Evolutionary conservation across 2,797 vertebrate species (phyloP).

Genomic region (Chromobotia macracanthus): DNA sequence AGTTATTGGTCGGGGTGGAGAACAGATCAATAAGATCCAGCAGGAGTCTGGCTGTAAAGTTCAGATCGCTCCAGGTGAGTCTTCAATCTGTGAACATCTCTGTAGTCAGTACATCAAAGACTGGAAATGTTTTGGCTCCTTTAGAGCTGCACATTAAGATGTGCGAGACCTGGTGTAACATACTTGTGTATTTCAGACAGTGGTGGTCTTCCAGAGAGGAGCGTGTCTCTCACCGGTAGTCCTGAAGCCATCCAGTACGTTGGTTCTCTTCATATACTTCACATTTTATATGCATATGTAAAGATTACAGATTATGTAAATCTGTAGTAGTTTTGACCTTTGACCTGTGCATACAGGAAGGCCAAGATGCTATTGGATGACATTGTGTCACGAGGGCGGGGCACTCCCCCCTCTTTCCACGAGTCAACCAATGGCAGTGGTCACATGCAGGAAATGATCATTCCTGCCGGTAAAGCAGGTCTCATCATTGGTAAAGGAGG

Average conservation of each 20-base stretch:
- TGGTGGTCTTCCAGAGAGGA: conserved; percentile 87
- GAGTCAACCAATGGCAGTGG: conserved; percentile 87
- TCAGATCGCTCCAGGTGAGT: conserved; percentile 90
- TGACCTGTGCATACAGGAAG: conserved; percentile 73
- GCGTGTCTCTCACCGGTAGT: conserved; percentile 87
- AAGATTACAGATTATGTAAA: no score
- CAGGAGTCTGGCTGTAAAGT: conserved; percentile 96
- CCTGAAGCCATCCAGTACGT: conserved; percentile 85
- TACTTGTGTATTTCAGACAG: conserved; percentile 77
- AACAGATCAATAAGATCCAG: conserved; percentile 96
- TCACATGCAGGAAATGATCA: conserved; percentile 93
- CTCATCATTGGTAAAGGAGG: conserved; percentile 95
- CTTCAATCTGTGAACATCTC: no score
- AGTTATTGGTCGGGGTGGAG: conserved; percentile 93
- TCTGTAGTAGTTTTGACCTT: neutral
- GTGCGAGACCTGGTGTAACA: neutral
- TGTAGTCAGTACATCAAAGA: no score
- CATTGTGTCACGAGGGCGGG: conserved; percentile 88
- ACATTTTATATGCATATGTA: neutral
- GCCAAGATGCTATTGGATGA: conserved; percentile 91
- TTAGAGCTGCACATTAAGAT: neutral
- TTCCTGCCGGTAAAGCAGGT: conserved; percentile 85
- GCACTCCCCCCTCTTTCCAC: conserved; percentile 82
- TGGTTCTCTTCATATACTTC: neutral
- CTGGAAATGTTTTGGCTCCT: no score